Percentiles rank a stretch among this genome's conserved stretches.
phyloP scores from a whole-genome alignment of 2,888 invertebrate genomes.

The Galerucella pusilla region DNA sequence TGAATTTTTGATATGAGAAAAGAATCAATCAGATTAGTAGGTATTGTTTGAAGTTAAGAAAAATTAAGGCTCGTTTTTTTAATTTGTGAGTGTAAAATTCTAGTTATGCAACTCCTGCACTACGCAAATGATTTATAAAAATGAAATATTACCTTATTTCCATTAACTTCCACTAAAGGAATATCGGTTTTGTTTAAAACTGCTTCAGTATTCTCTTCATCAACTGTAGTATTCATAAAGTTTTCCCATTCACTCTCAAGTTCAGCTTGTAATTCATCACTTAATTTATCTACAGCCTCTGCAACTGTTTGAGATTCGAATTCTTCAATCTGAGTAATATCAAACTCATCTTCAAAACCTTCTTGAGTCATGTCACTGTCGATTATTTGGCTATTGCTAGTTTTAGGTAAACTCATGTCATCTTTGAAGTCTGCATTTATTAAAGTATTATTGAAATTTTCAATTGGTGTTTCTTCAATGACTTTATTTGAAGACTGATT shows the following conservation, averaged over 20 bases:
- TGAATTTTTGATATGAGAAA: too few relatives aligned
- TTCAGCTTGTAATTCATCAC: conserved; percentile 47
- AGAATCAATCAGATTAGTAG: too few relatives aligned
- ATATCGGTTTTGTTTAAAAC: conserved; percentile 61
- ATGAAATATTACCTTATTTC: conserved; percentile 62
- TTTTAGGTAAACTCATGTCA: conserved; percentile 21
- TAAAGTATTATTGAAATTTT: conserved; percentile 12
- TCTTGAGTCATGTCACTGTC: conserved; percentile 50
- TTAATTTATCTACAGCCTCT: conserved; percentile 35
- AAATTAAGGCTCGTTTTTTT: too few relatives aligned
- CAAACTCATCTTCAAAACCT: conserved; percentile 57
- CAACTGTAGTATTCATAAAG: conserved; percentile 56
- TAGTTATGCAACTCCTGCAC: too few relatives aligned
- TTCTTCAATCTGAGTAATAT: conserved; percentile 57
- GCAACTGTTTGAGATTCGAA: conserved; percentile 47
- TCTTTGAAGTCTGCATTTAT: conserved; percentile 18
- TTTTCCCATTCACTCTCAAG: conserved; percentile 50
- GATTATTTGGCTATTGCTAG: conserved; percentile 27
- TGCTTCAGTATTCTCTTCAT: conserved; percentile 55
- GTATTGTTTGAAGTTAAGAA: too few relatives aligned
- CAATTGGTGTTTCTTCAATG: conserved; percentile 12
- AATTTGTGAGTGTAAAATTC: too few relatives aligned
- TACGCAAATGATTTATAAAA: not conserved
- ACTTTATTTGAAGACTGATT: not conserved
- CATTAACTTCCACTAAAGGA: conserved; percentile 66